A percentile compares a stretch with the other conserved stretches of the same genome.
phyloP scores from a whole-genome alignment of 1,140 invertebrate species.

The Hylaeus anthracinus region DNA sequence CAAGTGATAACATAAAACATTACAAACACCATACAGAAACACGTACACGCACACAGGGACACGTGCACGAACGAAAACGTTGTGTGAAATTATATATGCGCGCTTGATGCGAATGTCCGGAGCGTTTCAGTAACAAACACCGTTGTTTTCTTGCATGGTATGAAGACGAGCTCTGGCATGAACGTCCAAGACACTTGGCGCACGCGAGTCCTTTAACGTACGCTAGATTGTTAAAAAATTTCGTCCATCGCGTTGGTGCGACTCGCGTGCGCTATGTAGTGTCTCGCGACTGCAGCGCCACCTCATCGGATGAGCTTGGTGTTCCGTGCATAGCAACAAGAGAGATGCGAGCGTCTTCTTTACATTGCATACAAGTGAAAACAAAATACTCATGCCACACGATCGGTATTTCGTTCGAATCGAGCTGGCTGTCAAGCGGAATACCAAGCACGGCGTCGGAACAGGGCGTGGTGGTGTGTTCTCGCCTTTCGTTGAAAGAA shows the following conservation, averaged over 20 bases:
- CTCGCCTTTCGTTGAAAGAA: not conserved
- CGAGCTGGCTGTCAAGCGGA: not conserved
- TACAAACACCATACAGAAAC: not conserved
- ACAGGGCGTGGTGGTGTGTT: not conserved
- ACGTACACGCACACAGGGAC: not conserved
- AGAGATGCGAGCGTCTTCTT: not conserved
- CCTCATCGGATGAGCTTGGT: constrained; percentile 24
- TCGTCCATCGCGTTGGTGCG: constrained; percentile 63
- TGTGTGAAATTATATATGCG: constrained; percentile 33
- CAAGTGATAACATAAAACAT: not conserved
- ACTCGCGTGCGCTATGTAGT: not conserved
- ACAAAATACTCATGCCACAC: constrained; percentile 8
- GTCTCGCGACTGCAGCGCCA: not conserved
- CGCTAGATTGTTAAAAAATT: constrained; percentile 54
- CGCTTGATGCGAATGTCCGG: constrained; percentile 9
- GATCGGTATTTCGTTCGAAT: not conserved
- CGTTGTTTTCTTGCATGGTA: constrained; percentile 39
- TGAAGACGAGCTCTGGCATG: not conserved
- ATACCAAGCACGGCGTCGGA: not conserved
- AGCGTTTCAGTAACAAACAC: not conserved
- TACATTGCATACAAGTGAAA: not conserved
- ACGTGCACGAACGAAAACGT: constrained; percentile 23
- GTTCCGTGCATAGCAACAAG: not conserved
- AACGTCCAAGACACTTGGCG: not conserved
- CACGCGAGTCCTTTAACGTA: constrained; percentile 5